Conservation (phyloP, 2,113 vertebrate genomes). For the Microtus richardsoni region DNA sequence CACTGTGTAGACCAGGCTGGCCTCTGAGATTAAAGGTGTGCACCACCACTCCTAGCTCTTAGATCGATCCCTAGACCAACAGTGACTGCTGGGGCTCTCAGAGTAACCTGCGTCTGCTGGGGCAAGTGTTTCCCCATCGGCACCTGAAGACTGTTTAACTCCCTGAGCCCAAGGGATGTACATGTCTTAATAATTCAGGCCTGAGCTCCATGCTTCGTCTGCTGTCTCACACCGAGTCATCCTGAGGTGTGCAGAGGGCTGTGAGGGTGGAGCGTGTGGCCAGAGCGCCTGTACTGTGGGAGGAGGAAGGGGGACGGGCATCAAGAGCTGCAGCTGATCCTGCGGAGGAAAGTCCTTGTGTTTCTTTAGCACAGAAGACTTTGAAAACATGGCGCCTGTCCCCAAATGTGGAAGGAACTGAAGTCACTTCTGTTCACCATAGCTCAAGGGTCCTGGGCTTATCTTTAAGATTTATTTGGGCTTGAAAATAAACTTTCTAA, state of each 20-base stretch:
- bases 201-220: background rate
- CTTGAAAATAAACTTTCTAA: background rate
- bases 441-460: background rate
- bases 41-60: background rate
- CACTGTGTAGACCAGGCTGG: background rate
- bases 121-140: background rate
- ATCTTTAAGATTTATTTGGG: constrained; percentile 1
- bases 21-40: background rate
- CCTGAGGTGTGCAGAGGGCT: background rate
- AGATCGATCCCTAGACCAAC: background rate
- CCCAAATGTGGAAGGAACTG: background rate
- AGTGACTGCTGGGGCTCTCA: background rate
- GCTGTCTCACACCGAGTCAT: background rate
- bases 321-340: background rate
- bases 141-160: background rate
- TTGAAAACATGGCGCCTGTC: background rate
- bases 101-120: background rate
- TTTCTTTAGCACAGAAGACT: background rate
- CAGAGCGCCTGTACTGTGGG: background rate
- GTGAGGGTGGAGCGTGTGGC: background rate
- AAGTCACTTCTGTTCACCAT: background rate
- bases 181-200: background rate
- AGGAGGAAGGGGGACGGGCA: background rate
- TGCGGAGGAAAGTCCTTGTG: background rate
- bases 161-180: background rate